Evolutionary conservation across 2,888 invertebrate species (phyloP).

Genomic region (Pherbina coryleti): DNA sequence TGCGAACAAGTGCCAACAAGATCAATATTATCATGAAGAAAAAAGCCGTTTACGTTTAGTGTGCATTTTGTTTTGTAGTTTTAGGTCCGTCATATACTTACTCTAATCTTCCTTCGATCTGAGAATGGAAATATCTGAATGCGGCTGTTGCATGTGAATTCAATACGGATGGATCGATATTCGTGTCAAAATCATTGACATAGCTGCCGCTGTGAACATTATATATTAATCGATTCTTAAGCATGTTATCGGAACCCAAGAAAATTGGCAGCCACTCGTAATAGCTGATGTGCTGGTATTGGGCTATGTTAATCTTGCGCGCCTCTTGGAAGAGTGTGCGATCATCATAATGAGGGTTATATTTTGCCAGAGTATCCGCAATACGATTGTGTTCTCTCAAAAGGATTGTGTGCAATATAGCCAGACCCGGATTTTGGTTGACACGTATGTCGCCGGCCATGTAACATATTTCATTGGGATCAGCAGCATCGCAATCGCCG

Average conservation of each 20-base stretch:
- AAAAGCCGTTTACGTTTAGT: no score
- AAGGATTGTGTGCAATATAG: conserved; percentile 70
- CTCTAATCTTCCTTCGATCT: conserved; percentile 72
- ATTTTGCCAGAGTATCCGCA: conserved; percentile 64
- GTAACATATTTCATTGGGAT: conserved; percentile 80
- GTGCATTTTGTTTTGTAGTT: no score
- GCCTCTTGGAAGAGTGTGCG: conserved; percentile 71
- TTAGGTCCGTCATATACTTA: conserved; percentile 59
- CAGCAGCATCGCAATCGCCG: conserved; percentile 77
- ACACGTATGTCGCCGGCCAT: conserved; percentile 74
- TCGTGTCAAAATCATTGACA: conserved; percentile 71
- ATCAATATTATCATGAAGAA: no score
- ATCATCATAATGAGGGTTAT: conserved; percentile 73
- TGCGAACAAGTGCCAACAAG: no score
- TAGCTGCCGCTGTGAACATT: conserved; percentile 62
- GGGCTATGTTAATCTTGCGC: conserved; percentile 70
- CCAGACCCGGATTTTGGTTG: conserved; percentile 70
- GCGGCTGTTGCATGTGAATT: conserved; percentile 77
- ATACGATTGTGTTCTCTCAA: conserved; percentile 72
- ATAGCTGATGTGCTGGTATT: conserved; percentile 72
- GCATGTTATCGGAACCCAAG: conserved; percentile 68
- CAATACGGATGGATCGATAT: conserved; percentile 73
- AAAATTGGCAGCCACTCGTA: conserved; percentile 73
- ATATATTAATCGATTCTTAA: conserved; percentile 67
- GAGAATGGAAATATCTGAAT: conserved; percentile 76